phyloP scores from a whole-genome alignment of 2,888 invertebrate genomes.

The Ectemnius lituratus region DNA sequence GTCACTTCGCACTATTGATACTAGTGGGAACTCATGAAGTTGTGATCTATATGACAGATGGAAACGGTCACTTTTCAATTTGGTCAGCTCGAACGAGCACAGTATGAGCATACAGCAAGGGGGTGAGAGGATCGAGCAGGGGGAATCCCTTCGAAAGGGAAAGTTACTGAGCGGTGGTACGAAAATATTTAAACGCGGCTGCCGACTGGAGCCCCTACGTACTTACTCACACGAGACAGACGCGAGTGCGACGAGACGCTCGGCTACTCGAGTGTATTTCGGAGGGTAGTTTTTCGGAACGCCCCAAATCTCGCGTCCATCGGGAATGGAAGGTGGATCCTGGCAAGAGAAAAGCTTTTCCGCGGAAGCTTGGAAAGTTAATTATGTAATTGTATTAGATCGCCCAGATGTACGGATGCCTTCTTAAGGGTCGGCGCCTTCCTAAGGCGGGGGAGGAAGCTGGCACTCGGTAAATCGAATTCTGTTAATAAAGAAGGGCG shows the following conservation, averaged over 20 bases:
- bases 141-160: slow-evolving; percentile 34
- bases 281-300: slow-evolving; percentile 31
- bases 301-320: background rate
- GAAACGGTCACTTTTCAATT: background rate
- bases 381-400: slow-evolving; percentile 52
- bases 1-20: background rate
- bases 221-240: slow-evolving; percentile 21
- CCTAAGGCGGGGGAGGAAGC: background rate
- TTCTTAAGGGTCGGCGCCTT: background rate
- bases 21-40: background rate
- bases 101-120: too few relatives aligned
- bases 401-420: slow-evolving; percentile 34
- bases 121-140: background rate
- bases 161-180: slow-evolving; percentile 29
- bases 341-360: slow-evolving; percentile 17
- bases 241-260: slow-evolving; percentile 5
- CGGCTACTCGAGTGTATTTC: background rate
- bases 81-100: too few relatives aligned
- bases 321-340: slow-evolving; percentile 3
- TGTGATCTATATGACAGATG: background rate
- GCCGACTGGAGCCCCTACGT: background rate
- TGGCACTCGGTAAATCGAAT: slow-evolving; percentile 22
- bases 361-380: slow-evolving; percentile 44
- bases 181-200: slow-evolving; percentile 31
- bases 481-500: slow-evolving; percentile 35